Conservation (phyloP, 2,888 invertebrate genomes). For the Orthonevra nobilis region DNA sequence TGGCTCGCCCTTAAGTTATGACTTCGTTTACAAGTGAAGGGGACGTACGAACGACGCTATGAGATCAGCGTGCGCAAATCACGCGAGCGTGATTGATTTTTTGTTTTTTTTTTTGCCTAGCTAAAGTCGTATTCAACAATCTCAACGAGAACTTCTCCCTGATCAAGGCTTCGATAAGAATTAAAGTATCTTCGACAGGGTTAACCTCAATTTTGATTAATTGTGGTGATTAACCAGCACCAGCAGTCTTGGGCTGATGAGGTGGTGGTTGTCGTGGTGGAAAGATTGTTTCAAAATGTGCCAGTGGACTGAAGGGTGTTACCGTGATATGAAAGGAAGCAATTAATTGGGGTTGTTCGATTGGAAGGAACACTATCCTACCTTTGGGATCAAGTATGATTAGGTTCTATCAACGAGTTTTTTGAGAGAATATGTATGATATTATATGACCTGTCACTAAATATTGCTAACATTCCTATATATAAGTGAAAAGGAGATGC, state of each 20-base stretch:
- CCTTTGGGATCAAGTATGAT: too few relatives aligned
- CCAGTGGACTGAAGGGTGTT: background rate
- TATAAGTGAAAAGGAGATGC: too few relatives aligned
- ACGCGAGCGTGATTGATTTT: constrained; percentile 47
- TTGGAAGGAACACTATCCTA: too few relatives aligned
- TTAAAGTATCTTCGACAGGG: constrained; percentile 40
- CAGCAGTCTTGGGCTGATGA: too few relatives aligned
- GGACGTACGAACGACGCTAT: too few relatives aligned
- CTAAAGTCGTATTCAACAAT: constrained; percentile 4
- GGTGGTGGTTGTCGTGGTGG: background rate
- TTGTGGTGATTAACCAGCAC: constrained; percentile 44
- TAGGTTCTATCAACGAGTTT: too few relatives aligned
- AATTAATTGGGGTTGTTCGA: too few relatives aligned
- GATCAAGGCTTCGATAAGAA: constrained; percentile 52
- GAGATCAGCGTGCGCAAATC: constrained; percentile 20
- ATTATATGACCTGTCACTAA: too few relatives aligned
- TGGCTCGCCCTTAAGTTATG: constrained; percentile 62
- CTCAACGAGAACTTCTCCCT: constrained; percentile 50
- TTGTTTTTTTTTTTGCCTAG: background rate
- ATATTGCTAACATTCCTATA: too few relatives aligned
- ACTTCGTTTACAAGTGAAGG: constrained; percentile 63
- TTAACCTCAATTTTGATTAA: constrained; percentile 64
- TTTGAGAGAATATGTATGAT: too few relatives aligned
- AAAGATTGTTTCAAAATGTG: background rate
- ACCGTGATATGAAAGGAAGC: too few relatives aligned